Conservation (phyloP, 2,113 vertebrate species). For the Lycocorax pyrrhopterus region DNA sequence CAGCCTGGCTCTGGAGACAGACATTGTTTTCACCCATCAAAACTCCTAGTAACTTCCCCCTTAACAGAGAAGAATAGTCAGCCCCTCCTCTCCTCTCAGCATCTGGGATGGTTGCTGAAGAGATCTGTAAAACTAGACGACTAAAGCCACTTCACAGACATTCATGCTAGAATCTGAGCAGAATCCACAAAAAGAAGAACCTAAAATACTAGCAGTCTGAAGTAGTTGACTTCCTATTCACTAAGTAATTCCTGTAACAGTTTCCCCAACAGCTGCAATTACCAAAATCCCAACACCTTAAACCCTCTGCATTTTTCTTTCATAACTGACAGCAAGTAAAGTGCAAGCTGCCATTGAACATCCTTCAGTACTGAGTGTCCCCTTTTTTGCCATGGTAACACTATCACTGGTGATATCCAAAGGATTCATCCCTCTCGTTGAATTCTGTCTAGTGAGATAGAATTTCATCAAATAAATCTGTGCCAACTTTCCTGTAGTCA, state of each 20-base stretch:
- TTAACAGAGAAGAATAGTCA: not conserved
- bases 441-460: not conserved
- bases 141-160: not conserved
- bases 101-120: not conserved
- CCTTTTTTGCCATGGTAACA: not conserved
- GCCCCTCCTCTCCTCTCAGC: not conserved
- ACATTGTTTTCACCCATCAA: not conserved
- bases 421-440: not conserved
- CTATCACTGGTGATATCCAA: not conserved
- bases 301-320: not conserved
- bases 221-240: not conserved
- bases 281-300: not conserved
- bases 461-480: not conserved
- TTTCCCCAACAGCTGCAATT: not conserved
- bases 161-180: not conserved
- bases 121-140: not conserved
- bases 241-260: not conserved
- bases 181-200: not conserved
- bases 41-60: not conserved
- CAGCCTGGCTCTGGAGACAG: not conserved
- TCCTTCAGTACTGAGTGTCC: not conserved
- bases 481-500: not conserved
- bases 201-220: not conserved
- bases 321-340: not conserved
- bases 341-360: not conserved